Percentiles rank a stretch among this genome's conserved stretches.
Conservation (phyloP, 2,888 invertebrate species). For the Lissonota sp. region DNA sequence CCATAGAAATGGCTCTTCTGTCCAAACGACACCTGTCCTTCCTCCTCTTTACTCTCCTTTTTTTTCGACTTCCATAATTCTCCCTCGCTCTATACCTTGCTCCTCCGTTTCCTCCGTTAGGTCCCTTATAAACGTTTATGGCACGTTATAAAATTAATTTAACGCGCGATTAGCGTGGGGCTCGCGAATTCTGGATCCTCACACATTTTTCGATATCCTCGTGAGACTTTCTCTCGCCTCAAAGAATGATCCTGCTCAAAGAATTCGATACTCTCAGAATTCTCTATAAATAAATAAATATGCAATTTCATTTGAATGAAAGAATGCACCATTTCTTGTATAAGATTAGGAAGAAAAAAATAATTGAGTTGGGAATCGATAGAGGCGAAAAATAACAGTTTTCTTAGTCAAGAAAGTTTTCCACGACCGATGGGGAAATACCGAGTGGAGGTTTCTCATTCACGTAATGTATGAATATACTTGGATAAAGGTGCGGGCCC, state of each 20-base stretch:
- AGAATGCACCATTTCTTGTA: too few relatives aligned
- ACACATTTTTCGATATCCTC: constrained; percentile 27
- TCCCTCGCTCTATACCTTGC: constrained; percentile 26
- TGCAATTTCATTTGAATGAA: too few relatives aligned
- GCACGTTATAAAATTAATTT: constrained; percentile 82
- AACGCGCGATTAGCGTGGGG: constrained; percentile 81
- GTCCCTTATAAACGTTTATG: constrained; percentile 80
- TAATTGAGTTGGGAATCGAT: background rate
- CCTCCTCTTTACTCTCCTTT: constrained; percentile 48
- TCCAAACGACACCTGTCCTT: constrained; percentile 54
- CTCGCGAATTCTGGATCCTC: constrained; percentile 20
- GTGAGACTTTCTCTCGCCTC: constrained; percentile 55
- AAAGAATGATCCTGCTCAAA: background rate
- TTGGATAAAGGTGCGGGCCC: constrained; percentile 39
- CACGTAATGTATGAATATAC: constrained; percentile 38
- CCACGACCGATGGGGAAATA: constrained; percentile 48
- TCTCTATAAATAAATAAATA: too few relatives aligned
- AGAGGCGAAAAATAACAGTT: constrained; percentile 4
- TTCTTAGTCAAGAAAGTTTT: constrained; percentile 21
- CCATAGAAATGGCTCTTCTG: constrained; percentile 42
- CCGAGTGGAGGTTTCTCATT: constrained; percentile 38
- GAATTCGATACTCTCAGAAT: too few relatives aligned
- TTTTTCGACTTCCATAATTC: constrained; percentile 19
- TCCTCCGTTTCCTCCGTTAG: constrained; percentile 36
- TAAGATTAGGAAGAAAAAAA: too few relatives aligned